Evolutionary conservation across 2,888 invertebrate species (phyloP), one percentile per base, ranked within the genome.

Genomic region (Cheilosia vernalis): DNA sequence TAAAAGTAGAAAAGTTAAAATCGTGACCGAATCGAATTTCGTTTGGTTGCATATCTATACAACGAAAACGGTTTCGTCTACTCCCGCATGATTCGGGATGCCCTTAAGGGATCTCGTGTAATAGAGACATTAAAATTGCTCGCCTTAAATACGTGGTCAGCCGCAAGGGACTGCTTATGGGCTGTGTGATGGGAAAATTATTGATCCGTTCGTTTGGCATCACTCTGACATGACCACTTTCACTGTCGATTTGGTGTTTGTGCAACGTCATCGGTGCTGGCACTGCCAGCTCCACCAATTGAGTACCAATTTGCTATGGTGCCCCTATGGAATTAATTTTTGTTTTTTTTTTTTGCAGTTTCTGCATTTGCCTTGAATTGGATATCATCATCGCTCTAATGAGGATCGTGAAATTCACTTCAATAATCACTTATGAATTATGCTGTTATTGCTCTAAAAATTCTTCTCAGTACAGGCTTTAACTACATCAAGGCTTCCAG

Each of bases 11-110:
- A 85, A 85, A 81, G 66, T 85, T 72, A 51, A 81, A 85, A 77
- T 85, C 85, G 85, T 85, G 85, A 85, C 85, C 85, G 80, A 85
- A 67, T 81, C 85, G 72, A 85, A 85, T 85, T 80, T 85, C 49
- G 72, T 67, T 77, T 58, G 72, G 51, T 55, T 79, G 37, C 60
- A n/a, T 19, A 30, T 27, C 27, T 27, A 27, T 61, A 64, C 72
- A 67, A 51, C 56, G 58, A 61, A 81, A 81, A 51, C 58, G 66
- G 66, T 61, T 42, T 70, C 27, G 58, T 64, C 30, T 30, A 81
- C 76, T 67, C 72, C 76, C 72, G 70, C 72, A 77, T 85, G 63
- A n/a, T 63, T 61, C 81, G 76, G 67, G 81, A 77, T 81, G 81
- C 76, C 85, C 85, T 72, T 63, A 81, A 85, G 81, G 76, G 76